Percentiles rank a stretch among this genome's conserved stretches.
phyloP scores from a whole-genome alignment of 2,113 vertebrate genomes.

The Pseudonaja textilis region DNA sequence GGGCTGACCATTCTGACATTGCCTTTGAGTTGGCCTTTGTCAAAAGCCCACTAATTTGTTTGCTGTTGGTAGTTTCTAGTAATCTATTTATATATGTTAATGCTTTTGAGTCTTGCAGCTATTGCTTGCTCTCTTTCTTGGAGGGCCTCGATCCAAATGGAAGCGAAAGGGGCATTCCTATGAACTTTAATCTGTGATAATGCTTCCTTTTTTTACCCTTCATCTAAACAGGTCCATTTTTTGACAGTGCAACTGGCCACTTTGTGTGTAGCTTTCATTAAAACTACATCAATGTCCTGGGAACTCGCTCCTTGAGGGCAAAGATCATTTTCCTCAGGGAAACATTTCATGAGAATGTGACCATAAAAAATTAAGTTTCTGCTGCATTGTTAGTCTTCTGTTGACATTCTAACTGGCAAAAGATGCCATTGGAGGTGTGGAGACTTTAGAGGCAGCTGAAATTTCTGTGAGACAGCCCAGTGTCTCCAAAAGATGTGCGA shows the following conservation, averaged over 20 bases:
- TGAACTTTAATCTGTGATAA: slow-evolving; percentile 9
- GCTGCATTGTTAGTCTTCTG: neutral
- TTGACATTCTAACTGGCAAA: neutral
- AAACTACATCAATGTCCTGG: slow-evolving; percentile 20
- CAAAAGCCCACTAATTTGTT: neutral
- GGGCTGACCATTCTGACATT: neutral
- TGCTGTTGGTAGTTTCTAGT: neutral
- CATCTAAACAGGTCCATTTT: slow-evolving; percentile 5
- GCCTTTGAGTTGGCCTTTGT: slow-evolving; percentile 7
- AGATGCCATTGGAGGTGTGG: slow-evolving; percentile 17
- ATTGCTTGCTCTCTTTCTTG: neutral
- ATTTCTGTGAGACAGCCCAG: neutral
- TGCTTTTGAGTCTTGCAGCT: neutral
- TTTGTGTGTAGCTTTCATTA: slow-evolving; percentile 16
- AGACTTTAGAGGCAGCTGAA: neutral
- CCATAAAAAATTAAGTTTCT: neutral
- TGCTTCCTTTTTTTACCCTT: neutral
- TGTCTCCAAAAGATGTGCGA: neutral
- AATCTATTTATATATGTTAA: slow-evolving; percentile 3
- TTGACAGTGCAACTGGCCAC: neutral
- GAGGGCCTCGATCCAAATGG: slow-evolving; percentile 6
- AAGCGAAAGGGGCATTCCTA: neutral
- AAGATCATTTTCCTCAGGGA: slow-evolving; percentile 29
- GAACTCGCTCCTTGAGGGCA: slow-evolving; percentile 21
- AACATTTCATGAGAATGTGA: slow-evolving; percentile 25